Conservation (phyloP, 2,113 vertebrate genomes). For the Ceyx margarethae region DNA sequence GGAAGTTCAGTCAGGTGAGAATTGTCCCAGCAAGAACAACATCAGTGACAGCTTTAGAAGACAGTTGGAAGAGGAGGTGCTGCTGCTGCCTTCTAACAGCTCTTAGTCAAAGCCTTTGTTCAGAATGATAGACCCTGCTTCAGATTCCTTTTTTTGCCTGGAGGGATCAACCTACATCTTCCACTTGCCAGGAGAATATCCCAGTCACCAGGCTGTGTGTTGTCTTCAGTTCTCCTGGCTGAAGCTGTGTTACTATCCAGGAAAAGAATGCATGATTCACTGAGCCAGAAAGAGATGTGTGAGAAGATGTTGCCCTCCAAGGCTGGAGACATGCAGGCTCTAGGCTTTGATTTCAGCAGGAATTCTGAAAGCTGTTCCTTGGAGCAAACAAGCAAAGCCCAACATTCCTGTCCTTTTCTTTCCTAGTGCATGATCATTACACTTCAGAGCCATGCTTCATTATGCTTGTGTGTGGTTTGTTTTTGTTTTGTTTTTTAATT, state of each 20-base stretch:
- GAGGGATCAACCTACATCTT: conserved; percentile 34
- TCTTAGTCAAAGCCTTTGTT: background rate
- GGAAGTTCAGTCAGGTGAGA: background rate
- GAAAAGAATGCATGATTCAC: background rate
- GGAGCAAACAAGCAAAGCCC: background rate
- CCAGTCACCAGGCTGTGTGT: background rate
- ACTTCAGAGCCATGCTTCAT: background rate
- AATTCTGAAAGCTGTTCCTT: background rate
- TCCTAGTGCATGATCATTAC: background rate
- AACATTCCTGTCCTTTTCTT: background rate
- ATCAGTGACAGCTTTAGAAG: background rate
- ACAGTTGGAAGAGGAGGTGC: background rate
- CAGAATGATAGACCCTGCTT: conserved; percentile 42
- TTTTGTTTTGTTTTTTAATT: background rate
- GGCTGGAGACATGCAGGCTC: background rate
- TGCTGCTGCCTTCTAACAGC: background rate
- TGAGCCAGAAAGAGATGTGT: background rate
- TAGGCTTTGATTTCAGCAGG: background rate
- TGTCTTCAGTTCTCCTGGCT: conserved; percentile 25
- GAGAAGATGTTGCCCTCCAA: background rate
- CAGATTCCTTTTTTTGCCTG: conserved; percentile 12
- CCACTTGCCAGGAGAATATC: background rate
- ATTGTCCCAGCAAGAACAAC: accelerated
- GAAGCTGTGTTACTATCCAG: conserved; percentile 7
- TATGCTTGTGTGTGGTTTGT: background rate